Conservation (phyloP, 2,888 invertebrate genomes). For the Fissipunctia ypsillon region DNA sequence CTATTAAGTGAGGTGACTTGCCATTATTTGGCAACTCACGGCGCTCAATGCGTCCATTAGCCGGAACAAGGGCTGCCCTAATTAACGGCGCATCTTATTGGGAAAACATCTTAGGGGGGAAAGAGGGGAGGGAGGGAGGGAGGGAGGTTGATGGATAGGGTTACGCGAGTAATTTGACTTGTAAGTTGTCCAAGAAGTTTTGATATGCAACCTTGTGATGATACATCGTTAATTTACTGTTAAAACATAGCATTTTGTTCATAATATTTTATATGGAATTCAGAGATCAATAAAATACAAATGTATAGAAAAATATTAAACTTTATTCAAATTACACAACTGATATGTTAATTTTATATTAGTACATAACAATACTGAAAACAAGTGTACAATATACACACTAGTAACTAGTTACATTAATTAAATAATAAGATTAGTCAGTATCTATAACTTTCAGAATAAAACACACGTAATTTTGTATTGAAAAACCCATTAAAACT, state of each 20-base stretch:
- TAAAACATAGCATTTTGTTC: background rate
- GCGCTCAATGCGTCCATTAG: conserved; percentile 75
- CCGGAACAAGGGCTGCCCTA: conserved; percentile 72
- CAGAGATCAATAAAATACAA: conserved; percentile 57
- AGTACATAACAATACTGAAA: conserved; percentile 61
- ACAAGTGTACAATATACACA: conserved; percentile 27
- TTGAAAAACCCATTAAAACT: background rate
- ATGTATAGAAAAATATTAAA: conserved; percentile 78
- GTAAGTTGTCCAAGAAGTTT: background rate
- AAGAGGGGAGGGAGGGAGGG: background rate
- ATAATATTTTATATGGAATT: background rate
- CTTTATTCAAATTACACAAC: conserved; percentile 72
- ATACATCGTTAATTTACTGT: background rate
- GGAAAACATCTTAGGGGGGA: conserved; percentile 32
- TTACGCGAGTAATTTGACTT: conserved; percentile 20
- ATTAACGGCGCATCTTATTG: conserved; percentile 70
- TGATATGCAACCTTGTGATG: background rate
- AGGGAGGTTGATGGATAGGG: conserved; percentile 37
- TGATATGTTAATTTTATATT: conserved; percentile 75
- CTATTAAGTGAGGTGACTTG: conserved; percentile 74
- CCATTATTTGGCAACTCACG: conserved; percentile 61
- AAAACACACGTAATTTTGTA: background rate
- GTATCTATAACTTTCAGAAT: background rate
- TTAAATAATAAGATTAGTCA: background rate
- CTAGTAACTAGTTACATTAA: conserved; percentile 19